A percentile compares a stretch with the other conserved stretches of the same genome.
Conservation (phyloP, 2,888 invertebrate species). For the Lordiphosa andalusiaca region DNA sequence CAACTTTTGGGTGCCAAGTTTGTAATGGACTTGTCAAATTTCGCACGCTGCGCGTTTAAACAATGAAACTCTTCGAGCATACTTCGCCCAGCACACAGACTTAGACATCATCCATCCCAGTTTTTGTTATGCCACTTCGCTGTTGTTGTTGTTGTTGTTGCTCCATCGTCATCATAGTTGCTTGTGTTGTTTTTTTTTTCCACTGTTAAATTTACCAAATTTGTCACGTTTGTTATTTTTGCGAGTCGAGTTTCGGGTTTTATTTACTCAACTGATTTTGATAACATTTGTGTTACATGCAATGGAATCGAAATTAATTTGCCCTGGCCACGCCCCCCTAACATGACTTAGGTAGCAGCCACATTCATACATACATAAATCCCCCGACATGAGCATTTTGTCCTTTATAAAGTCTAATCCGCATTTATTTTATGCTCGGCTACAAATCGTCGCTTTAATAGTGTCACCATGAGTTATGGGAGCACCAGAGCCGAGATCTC, state of each 20-base stretch:
- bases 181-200: slow-evolving; percentile 44
- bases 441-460: slow-evolving; percentile 81
- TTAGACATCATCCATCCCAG: slow-evolving; percentile 23
- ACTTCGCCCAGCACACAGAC: slow-evolving; percentile 5
- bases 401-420: slow-evolving; percentile 81
- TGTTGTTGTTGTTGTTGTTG: slow-evolving; percentile 15
- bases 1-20: slow-evolving; percentile 34
- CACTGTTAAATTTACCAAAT: slow-evolving; percentile 76
- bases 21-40: slow-evolving; percentile 36
- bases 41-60: slow-evolving; percentile 42
- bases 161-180: slow-evolving; percentile 17
- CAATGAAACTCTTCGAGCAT: slow-evolving; percentile 25
- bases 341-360: no score
- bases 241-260: slow-evolving; percentile 49
- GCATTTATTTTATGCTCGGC: slow-evolving; percentile 80
- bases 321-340: neutral
- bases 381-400: slow-evolving; percentile 78
- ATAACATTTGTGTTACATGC: slow-evolving; percentile 78
- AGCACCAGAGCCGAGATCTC: slow-evolving; percentile 38
- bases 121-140: slow-evolving; percentile 59
- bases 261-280: slow-evolving; percentile 79
- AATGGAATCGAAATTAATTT: slow-evolving; percentile 65
- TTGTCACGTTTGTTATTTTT: slow-evolving; percentile 78
- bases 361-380: slow-evolving; percentile 68
- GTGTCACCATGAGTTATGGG: slow-evolving; percentile 80